A percentile compares a stretch with the other conserved stretches of the same genome.
phyloP scores from a whole-genome alignment of 2,113 vertebrate genomes.

The Danionella cerebrum region DNA sequence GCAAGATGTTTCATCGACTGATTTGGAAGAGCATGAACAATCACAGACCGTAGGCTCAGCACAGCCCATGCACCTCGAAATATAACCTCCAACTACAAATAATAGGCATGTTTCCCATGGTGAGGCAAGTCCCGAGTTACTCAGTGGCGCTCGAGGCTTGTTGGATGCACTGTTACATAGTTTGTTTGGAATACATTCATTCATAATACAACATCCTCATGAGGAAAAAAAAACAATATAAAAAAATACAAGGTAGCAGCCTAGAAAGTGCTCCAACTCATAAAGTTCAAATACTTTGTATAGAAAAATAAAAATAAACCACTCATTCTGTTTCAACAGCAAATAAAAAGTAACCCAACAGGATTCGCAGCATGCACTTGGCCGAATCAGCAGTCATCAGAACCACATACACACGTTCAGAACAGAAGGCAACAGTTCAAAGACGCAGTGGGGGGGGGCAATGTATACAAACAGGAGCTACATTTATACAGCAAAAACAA shows the following conservation, averaged over 20 bases:
- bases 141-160: neutral
- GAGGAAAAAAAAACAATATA: slow-evolving; percentile 34
- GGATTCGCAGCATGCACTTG: slow-evolving; percentile 19
- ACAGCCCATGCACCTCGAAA: neutral
- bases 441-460: too few relatives aligned
- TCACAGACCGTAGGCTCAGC: neutral
- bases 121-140: neutral
- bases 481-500: slow-evolving; percentile 12
- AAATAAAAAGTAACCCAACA: slow-evolving; percentile 21
- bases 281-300: slow-evolving; percentile 47
- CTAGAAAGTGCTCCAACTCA: slow-evolving; percentile 47
- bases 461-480: slow-evolving; percentile 33
- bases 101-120: slow-evolving; percentile 11
- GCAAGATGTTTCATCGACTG: neutral
- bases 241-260: slow-evolving; percentile 46
- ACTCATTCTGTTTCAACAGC: slow-evolving; percentile 30
- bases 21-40: slow-evolving; percentile 32
- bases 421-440: slow-evolving; percentile 37
- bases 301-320: slow-evolving; percentile 40
- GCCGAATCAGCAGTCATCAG: slow-evolving; percentile 7
- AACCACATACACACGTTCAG: slow-evolving; percentile 4
- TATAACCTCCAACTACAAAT: neutral
- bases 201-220: slow-evolving; percentile 35
- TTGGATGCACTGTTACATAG: slow-evolving; percentile 26
- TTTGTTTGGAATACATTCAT: slow-evolving; percentile 49